Evolutionary conservation across 2,888 invertebrate species (phyloP), one percentile per base, ranked within the genome.

Genomic region (Latheticus oryzae): DNA sequence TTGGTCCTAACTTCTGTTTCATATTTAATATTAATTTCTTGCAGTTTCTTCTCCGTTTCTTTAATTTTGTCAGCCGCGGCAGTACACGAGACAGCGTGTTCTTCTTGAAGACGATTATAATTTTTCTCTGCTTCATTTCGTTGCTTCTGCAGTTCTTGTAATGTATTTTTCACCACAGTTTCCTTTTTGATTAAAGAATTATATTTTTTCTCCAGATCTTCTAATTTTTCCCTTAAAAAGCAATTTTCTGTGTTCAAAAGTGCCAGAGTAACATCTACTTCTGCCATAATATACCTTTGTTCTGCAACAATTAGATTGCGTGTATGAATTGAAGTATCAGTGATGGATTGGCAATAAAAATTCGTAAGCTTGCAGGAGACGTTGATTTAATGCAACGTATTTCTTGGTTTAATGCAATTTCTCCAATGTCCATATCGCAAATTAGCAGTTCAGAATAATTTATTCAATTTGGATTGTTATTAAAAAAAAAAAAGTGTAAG

Each of bases 11-110:
- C 16, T 37, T 37, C 16, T 37, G 32, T 32, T 32, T 32, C 32
- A 37, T 37, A 37, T 37, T 16, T 37, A 37, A 37, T 37, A 16
- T 37, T 37, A 16, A 13, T 37, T 37, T 16, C 5, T 37, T 37
- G 15, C 37, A 16, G 37, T 37, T 37, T 37, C 37, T 37, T 37
- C 17, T 15, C 17, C 2, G 37, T 37, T 37, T 37, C 16, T 16
- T 37, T 17, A 37, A 37, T 2, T 37, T 37, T 37, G 16, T 37
- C 16, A 37, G 8, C 37, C 16, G 37, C 8, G 16, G 37, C 16
- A 17, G 15, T 37, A 37, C 16, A 37, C 37, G 16, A 37, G 37
- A 37, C 37, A 37, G 37, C 16, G 37, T 37, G 37, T 17, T 37
- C 16, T 16, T 37, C 8, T 13, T 37, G 16, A 37, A 16, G 37